A percentile compares a stretch with the other conserved stretches of the same genome.
Evolutionary conservation across 2,113 vertebrate genomes (phyloP).

Genomic region (Alces alces): DNA sequence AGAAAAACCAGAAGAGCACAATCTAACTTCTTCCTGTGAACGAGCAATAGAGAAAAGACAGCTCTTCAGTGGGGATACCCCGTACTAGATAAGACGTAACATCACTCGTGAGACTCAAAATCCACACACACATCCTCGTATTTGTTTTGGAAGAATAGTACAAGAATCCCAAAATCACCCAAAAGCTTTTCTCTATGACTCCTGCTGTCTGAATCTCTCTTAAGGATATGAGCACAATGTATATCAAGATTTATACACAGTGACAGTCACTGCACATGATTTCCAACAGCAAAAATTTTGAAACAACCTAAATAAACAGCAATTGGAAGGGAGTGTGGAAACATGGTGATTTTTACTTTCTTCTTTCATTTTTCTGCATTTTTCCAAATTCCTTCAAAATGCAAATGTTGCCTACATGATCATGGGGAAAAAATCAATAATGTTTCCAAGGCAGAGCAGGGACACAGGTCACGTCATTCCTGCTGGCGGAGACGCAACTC

Average conservation of each 20-base stretch:
- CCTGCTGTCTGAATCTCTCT: background rate
- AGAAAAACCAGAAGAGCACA: background rate
- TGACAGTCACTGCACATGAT: accelerated
- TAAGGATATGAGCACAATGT: background rate
- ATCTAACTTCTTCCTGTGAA: background rate
- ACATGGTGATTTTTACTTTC: background rate
- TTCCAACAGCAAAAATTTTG: background rate
- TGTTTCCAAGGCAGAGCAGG: background rate
- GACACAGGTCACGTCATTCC: background rate
- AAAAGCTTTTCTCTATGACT: background rate
- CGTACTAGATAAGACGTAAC: accelerated
- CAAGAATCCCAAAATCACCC: background rate
- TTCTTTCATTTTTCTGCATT: background rate
- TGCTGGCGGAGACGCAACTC: background rate
- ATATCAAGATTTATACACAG: background rate
- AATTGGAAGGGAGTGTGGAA: accelerated
- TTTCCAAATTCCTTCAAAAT: background rate
- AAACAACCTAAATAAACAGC: background rate
- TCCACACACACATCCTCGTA: accelerated
- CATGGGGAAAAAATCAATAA: background rate
- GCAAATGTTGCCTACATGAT: background rate
- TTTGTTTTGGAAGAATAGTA: accelerated
- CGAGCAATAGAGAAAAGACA: background rate
- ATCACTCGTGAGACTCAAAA: background rate
- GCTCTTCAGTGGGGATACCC: accelerated